Conservation (phyloP, 2,113 vertebrate genomes). For the Cottus gobio region DNA sequence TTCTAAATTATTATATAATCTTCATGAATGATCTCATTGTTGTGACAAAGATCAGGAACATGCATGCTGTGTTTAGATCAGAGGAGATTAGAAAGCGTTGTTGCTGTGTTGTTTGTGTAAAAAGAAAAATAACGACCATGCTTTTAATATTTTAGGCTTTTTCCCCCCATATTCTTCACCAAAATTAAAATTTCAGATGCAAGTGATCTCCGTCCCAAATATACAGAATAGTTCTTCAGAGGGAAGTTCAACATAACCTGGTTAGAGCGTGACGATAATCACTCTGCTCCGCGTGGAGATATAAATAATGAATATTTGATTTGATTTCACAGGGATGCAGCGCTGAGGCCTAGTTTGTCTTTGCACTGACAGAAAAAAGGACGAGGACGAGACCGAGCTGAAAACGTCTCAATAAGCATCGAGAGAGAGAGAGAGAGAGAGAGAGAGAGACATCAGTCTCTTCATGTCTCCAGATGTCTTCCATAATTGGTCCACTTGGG, state of each 20-base stretch:
- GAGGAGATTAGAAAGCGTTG: neutral
- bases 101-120: neutral
- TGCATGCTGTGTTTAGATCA: neutral
- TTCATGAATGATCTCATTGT: neutral
- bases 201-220: neutral
- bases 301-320: conserved; percentile 42
- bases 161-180: neutral
- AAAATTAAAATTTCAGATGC: conserved; percentile 7
- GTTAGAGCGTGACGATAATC: conserved; percentile 16
- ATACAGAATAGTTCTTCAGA: neutral
- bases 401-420: conserved; percentile 41
- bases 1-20: neutral
- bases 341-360: conserved; percentile 24
- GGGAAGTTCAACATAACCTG: conserved; percentile 8
- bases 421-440: neutral
- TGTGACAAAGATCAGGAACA: neutral
- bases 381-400: neutral
- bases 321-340: conserved; percentile 28
- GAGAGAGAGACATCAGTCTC: conserved; percentile 9
- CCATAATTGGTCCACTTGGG: conserved; percentile 45
- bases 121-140: neutral
- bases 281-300: conserved; percentile 7
- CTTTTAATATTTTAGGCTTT: conserved; percentile 1
- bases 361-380: neutral
- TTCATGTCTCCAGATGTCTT: conserved; percentile 30